Evolutionary conservation across 2,113 vertebrate genomes (phyloP), one percentile per base, ranked within the genome.

Genomic region (Ameiurus melas): DNA sequence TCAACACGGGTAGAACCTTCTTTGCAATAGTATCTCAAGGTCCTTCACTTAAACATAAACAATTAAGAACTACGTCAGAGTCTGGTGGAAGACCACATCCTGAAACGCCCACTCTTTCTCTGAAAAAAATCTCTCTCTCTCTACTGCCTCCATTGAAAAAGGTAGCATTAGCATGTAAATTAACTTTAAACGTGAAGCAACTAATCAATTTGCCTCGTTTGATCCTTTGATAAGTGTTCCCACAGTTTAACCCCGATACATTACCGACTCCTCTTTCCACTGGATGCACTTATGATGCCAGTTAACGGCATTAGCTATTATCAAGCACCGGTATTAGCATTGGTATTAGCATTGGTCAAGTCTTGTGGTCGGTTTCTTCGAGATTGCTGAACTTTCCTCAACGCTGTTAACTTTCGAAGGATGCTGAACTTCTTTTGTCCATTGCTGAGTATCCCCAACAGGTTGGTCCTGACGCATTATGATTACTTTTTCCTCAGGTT

Each of bases 371-470:
- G 70, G 17, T 73, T 36, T 73, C 33, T 73, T 71, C 30, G 33
- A 70, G 62, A 66, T 10, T n/a, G 62, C 27, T 33, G 30, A 33
- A 22, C 17, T 71, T 36, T 68, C 66, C 14, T 16, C 66, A 68
- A 30, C 16, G 30, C n/a, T 30, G 13, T 68, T 47, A 47, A 47
- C 43, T 47, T 47, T 47, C 6, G 43, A 60, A 84, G 10, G 47
- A 36, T 88, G 43, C 19, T 55, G 81, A 77, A 16, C 33, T 60
- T 22, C 68, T 16, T 64, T 25, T 12, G 73, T 75, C 64, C 75
- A 62, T 83, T 64, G 81, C 84, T 89, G 79, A 79, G 36, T 85
- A 36, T 82, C 17, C 22, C 55, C 47, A 39, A 64, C 39, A 86
- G 43, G 75, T 39, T 25, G 60, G 75, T 83, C 55, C 27, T 68